A percentile compares a stretch with the other conserved stretches of the same genome.
phyloP scores from a whole-genome alignment of 2,113 vertebrate genomes.

The Gadus macrocephalus region DNA sequence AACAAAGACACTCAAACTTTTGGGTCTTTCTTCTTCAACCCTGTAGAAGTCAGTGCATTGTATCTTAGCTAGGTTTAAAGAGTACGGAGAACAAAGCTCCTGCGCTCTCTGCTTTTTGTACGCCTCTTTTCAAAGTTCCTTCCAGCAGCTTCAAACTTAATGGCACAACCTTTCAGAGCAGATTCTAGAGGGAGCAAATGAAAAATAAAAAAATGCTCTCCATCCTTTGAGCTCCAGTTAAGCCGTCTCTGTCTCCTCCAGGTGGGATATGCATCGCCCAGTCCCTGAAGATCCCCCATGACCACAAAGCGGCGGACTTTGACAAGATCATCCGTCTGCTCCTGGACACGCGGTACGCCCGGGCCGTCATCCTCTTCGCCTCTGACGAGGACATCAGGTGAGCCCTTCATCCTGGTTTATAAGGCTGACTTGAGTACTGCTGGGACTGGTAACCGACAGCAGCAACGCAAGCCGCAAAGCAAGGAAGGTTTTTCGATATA shows the following conservation, averaged over 20 bases:
- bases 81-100: not conserved
- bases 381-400: slow-evolving; percentile 93
- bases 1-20: not conserved
- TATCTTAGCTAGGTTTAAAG: not conserved
- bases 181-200: not conserved
- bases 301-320: slow-evolving; percentile 84
- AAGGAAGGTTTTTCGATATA: no score
- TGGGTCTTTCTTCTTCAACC: not conserved
- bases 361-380: slow-evolving; percentile 88
- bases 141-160: not conserved
- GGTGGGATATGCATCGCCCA: slow-evolving; percentile 96
- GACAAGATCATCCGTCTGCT: slow-evolving; percentile 88
- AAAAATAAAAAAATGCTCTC: no score
- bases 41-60: not conserved
- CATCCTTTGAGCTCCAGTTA: no score
- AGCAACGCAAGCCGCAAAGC: not conserved
- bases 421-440: not conserved
- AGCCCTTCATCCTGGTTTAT: slow-evolving; percentile 24
- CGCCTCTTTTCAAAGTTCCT: not conserved
- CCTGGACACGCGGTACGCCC: slow-evolving; percentile 83
- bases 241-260: slow-evolving; percentile 46
- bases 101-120: not conserved
- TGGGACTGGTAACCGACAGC: not conserved
- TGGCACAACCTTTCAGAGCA: not conserved
- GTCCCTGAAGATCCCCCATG: slow-evolving; percentile 90